phyloP scores from a whole-genome alignment of 2,113 vertebrate genomes.

The Symphodus melops region DNA sequence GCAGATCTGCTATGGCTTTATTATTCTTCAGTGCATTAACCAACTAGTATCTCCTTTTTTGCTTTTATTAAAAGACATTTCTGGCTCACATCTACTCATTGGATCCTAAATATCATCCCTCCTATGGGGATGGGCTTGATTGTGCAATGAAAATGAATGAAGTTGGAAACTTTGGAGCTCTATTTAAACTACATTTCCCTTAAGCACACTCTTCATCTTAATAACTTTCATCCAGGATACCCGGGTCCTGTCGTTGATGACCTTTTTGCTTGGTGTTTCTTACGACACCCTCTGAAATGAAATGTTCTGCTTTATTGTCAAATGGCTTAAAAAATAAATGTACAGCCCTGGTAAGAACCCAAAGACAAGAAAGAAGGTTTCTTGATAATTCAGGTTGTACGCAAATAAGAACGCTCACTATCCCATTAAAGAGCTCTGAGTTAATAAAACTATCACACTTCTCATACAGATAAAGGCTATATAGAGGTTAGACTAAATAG shows the following conservation, averaged over 20 bases:
- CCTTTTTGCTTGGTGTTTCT: slow-evolving; percentile 29
- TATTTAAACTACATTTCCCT: slow-evolving; percentile 79
- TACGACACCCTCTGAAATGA: slow-evolving; percentile 64
- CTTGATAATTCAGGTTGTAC: slow-evolving; percentile 42
- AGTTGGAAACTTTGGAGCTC: slow-evolving; percentile 77
- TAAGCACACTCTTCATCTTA: slow-evolving; percentile 71
- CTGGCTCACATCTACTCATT: slow-evolving; percentile 73
- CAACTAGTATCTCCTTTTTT: slow-evolving; percentile 69
- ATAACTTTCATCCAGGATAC: slow-evolving; percentile 73
- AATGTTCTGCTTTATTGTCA: slow-evolving; percentile 67
- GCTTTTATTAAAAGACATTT: slow-evolving; percentile 80
- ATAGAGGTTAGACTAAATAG: neutral
- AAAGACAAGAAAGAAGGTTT: slow-evolving; percentile 55
- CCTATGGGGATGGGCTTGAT: slow-evolving; percentile 77
- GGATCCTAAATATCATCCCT: slow-evolving; percentile 78
- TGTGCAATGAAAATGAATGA: slow-evolving; percentile 84
- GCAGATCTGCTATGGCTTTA: slow-evolving; percentile 62
- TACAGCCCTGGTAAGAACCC: slow-evolving; percentile 45
- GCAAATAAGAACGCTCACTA: slow-evolving; percentile 20
- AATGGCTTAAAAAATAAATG: slow-evolving; percentile 53
- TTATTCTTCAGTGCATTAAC: slow-evolving; percentile 75
- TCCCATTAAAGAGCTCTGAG: neutral
- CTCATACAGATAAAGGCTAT: neutral
- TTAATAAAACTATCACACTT: neutral
- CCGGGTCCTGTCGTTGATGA: slow-evolving; percentile 54